Evolutionary conservation across 2,797 vertebrate genomes (phyloP).

Genomic region (Sorex maritimensis): DNA sequence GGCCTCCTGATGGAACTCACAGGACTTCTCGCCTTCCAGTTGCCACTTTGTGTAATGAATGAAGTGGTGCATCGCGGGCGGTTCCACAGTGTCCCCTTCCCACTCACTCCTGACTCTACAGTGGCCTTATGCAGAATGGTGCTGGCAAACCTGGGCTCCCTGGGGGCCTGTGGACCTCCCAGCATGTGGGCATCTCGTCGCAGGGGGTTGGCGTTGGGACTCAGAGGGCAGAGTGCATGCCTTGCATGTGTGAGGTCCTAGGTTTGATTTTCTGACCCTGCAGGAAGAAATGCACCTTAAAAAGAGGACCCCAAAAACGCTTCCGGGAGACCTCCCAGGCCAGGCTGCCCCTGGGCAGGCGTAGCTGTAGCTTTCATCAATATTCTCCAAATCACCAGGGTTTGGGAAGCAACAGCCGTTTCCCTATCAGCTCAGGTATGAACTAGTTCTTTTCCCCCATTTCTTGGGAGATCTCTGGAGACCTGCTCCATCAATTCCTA

Average conservation of each 20-base stretch:
- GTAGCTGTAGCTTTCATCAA: not conserved
- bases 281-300: not conserved
- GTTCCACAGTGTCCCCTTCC: not conserved
- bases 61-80: not conserved
- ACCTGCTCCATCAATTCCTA: not conserved
- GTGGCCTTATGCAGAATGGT: not conserved
- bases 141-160: not conserved
- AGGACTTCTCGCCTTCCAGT: constrained; percentile 31
- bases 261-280: too few species aligned
- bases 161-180: too few species aligned
- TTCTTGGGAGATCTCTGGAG: not conserved
- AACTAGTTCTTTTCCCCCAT: constrained; percentile 26
- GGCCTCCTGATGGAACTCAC: not conserved
- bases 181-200: too few species aligned
- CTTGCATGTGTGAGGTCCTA: too few species aligned
- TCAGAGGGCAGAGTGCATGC: too few species aligned
- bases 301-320: not conserved
- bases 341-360: not conserved
- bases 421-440: not conserved
- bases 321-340: not conserved
- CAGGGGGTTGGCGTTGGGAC: too few species aligned
- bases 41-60: constrained; percentile 27
- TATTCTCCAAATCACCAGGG: not conserved
- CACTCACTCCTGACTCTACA: not conserved
- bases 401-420: constrained; percentile 42